Conservation (phyloP, 2,113 vertebrate species). For the Leptobrachium ailaonicum region DNA sequence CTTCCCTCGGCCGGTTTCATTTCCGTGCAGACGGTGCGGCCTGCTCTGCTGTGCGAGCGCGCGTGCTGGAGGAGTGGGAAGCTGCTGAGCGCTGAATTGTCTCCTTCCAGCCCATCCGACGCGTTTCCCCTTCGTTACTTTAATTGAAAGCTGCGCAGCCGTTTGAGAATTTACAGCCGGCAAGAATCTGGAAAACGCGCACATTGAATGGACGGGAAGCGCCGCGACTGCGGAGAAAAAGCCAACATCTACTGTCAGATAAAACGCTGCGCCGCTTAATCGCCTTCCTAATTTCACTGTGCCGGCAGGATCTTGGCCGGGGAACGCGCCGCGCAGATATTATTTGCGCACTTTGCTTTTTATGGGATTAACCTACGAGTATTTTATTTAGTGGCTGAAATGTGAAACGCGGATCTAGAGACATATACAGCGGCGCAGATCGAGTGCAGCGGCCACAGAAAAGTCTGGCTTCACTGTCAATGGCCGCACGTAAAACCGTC, state of each 20-base stretch:
- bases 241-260: conserved; percentile 71
- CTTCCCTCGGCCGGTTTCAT: conserved; percentile 17
- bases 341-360: neutral
- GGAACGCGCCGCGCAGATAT: neutral
- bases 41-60: neutral
- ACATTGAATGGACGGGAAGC: conserved; percentile 63
- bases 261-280: conserved; percentile 61
- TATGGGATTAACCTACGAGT: conserved; percentile 29
- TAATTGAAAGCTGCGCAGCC: conserved; percentile 49
- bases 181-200: conserved; percentile 53
- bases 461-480: no score
- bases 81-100: conserved; percentile 10
- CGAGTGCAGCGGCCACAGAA: no score
- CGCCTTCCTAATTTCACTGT: conserved; percentile 58
- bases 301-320: conserved; percentile 36
- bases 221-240: conserved; percentile 63
- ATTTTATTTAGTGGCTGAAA: neutral
- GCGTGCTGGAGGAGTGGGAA: conserved; percentile 9
- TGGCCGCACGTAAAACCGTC: no score
- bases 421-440: no score
- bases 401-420: no score
- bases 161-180: conserved; percentile 66
- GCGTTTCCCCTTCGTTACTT: conserved; percentile 23
- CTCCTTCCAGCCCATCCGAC: neutral
- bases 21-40: neutral